Percentiles rank a stretch among this genome's conserved stretches.
These are phyloP conservation scores for Turdus rufiventris DNA, from an alignment of 2,113 vertebrate species.

Conservation along the genomic window DNA sequence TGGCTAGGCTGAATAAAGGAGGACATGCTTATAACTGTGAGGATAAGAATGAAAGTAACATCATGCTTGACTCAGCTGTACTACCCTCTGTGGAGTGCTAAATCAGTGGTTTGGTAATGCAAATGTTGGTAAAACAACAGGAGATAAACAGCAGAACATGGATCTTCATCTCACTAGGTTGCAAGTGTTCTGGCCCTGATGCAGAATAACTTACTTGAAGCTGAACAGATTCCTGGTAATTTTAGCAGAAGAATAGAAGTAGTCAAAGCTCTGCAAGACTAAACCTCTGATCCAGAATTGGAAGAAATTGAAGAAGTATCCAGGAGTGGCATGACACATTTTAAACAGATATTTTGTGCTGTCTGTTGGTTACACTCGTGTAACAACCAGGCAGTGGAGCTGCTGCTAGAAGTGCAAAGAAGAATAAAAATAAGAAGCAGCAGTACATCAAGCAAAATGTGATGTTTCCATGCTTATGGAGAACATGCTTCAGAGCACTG, in stretches of 20 bases:
- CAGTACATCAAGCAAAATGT: background rate
- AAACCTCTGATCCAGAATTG: background rate
- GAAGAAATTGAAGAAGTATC: background rate
- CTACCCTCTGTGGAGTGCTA: background rate
- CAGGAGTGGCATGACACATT: background rate
- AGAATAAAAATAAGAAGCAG: background rate
- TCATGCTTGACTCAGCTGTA: background rate
- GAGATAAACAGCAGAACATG: background rate
- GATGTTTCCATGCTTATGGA: background rate
- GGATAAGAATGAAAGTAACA: background rate
- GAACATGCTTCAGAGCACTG: background rate
- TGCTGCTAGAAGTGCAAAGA: background rate
- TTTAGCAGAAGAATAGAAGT: background rate
- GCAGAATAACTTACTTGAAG: background rate
- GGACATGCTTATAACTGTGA: background rate
- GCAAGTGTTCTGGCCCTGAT: background rate
- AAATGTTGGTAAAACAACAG: background rate
- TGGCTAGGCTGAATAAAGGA: background rate
- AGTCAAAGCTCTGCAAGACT: background rate
- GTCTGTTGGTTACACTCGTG: background rate
- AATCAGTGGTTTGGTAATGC: background rate
- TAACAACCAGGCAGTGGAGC: background rate
- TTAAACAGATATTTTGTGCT: background rate
- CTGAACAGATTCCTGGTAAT: background rate
- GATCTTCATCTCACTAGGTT: fast-evolving